Base-by-base conservation (phyloP, 2,888 invertebrate species). In the Caenorhabditis sp. region DNA sequence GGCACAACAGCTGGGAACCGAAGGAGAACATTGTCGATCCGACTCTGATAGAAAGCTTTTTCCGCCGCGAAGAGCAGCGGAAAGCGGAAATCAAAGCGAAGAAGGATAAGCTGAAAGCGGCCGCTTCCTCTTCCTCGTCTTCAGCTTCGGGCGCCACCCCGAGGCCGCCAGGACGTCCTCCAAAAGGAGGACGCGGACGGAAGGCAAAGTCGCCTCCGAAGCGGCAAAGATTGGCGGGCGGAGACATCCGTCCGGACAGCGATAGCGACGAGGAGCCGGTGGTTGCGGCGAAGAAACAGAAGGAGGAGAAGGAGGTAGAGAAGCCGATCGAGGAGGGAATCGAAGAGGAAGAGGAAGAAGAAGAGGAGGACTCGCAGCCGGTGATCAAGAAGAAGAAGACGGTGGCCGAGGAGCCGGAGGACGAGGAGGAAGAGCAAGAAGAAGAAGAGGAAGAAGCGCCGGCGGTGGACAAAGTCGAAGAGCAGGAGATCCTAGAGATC, bases 221-320 rank as follows among this genome's bases (percentile, higher is more conserved):
- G 41, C 24, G 63, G 8, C 58, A 53, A 13, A 41, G 80, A 32
- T 41, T 80, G 9, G 80, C 80, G 2, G 80, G 80, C 4, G 80
- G 80, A 27, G 71, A 74, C 0, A 75, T 80, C 8, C 71, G 80
- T 24, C 71, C 73, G 15, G 80, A 80, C 37, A 77, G 77, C 56
- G 74, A 68, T 20, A 41, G 56, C 17, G 74, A 68, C 26, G 74
- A 75, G 22, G 68, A 66, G 13, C 32, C 39, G 8, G 32, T 24
- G n/a, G n/a, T n/a, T 8, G 4, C 39, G 13, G 26, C 53, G 17
- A 30, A 43, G 35, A 26, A 53, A 22, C 11, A 8, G 30, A 39
- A 52, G 22, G 22, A 30, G 50, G 45, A 52, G 4, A 52, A 59
- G 17, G 52, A 61, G 30, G 30, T 20, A 24, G 41, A 48, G 13